Conservation (phyloP, 1,140 invertebrate genomes). For the Choristoneura fumiferana region DNA sequence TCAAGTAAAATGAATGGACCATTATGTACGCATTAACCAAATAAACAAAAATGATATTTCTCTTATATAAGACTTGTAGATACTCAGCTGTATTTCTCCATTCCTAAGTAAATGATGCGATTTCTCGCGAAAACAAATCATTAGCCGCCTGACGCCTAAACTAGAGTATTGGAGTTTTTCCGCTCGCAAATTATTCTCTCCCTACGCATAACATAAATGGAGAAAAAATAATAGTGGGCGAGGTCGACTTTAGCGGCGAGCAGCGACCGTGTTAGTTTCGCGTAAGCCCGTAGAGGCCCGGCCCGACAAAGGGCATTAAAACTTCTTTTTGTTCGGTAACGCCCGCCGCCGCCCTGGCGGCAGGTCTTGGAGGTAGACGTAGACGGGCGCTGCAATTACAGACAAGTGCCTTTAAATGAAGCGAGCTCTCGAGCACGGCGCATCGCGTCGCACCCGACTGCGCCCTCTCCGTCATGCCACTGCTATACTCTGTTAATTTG, state of each 20-base stretch:
- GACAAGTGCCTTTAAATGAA: slow-evolving; percentile 77
- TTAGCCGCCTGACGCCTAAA: not conserved
- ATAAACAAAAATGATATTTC: no score
- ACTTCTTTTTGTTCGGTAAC: slow-evolving; percentile 69
- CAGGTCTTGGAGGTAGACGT: slow-evolving; percentile 58
- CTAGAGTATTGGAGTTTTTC: not conserved
- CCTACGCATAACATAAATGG: not conserved
- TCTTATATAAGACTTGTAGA: no score
- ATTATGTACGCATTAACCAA: no score
- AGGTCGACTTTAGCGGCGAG: not conserved
- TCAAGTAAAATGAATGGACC: no score
- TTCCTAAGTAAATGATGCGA: not conserved
- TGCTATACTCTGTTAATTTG: slow-evolving; percentile 63
- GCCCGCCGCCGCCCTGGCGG: slow-evolving; percentile 53
- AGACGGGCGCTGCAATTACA: slow-evolving; percentile 67
- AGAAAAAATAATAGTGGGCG: not conserved
- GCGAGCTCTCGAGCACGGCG: slow-evolving; percentile 74
- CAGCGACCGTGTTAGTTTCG: slow-evolving; percentile 30
- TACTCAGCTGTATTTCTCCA: no score
- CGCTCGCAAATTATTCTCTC: not conserved
- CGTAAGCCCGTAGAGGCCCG: slow-evolving; percentile 37
- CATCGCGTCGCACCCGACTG: slow-evolving; percentile 68
- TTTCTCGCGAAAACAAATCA: not conserved
- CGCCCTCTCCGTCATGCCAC: slow-evolving; percentile 53
- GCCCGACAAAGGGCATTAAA: slow-evolving; percentile 69